Base-by-base conservation (phyloP, 2,113 vertebrate genomes). In the Brachypodius melanocephalos region DNA sequence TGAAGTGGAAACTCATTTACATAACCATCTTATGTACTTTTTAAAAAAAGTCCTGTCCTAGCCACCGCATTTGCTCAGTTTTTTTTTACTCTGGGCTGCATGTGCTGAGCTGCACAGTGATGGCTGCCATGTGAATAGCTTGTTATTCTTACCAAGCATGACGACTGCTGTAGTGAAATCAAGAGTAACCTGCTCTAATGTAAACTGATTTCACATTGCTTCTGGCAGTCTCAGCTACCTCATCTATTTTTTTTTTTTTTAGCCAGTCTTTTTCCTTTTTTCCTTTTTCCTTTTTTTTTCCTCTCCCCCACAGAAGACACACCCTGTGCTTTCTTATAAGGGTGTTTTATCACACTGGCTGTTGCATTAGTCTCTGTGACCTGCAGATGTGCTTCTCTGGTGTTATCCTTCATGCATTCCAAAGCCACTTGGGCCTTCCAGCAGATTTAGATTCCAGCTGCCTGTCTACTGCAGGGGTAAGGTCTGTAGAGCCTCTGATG, bases 151-250 rank as follows among this genome's bases (percentile, higher is more conserved):
- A 89, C 87, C 73, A 68, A 90, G 55, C 62, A 48, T 96, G 94
- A 95, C 62, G 85, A 91, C 61, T 73, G 82, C 87, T 82, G 82
- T 54, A 90, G 55, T 34, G 10, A 95, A 93, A 96, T 95, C 95
- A 85, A 83, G 94, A 96, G 94, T 96, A 96, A 94, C 96, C 96
- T 94, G 93, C 92, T 96, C 85, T 90, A 96, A 95, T 87, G 93
- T 96, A 94, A 96, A 96, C 96, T 97, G 86, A 79, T 95, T 97
- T 87, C 92, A 91, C 88, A 67, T 86, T 73, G 85, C 95, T 93
- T 65, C 87, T 5, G 90, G 94, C 96, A 75, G 36, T 77, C 69
- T 28, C 58, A 86, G 76, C 71, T 82, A 89, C 92, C 92, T 97
- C 73, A 71, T 52, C 73, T 96, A 89, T 24, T 14, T 11, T 49